Base-by-base conservation (phyloP, 1,140 invertebrate genomes). In the Heliconius hewitsoni region DNA sequence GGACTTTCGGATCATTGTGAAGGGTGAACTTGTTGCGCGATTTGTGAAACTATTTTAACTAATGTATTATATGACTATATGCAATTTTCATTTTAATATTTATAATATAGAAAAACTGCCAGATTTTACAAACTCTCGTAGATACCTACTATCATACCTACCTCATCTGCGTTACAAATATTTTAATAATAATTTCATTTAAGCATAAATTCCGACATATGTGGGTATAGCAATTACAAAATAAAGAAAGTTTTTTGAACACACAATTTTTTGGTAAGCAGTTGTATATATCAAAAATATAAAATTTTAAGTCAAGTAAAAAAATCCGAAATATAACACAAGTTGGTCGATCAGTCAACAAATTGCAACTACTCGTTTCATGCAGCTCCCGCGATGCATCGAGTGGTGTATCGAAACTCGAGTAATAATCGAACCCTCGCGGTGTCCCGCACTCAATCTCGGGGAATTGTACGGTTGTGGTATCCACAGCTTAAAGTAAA, bases 361-460 rank as follows among this genome's bases (percentile, higher is more conserved):
- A 82, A 86, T 87, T 80, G 82, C 85, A 85, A 79, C 81, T 77
- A 81, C 72, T 86, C 78, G 76, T 88, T 83, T 89, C 88, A 87
- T 91, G 87, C 84, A 85, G 86, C 84, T 84, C 84, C 88, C 87
- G 86, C 88, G 85, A 87, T 89, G 88, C 88, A 90, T 90, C 89
- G 90, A 93, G 89, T 89, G 90, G 85, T 85, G 89, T 89, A 92
- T 92, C 91, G 87, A 91, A 89, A 89, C 85, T 91, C 87, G 86
- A 91, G 89, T 91, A 90, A 91, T 93, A 93, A 92, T 92, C 91
- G 91, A 92, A 89, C 88, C 88, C 91, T 90, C 85, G 85, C 86
- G 88, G 87, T 91, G 89, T 91, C 88, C 90, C 91, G 84, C 89
- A 91, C 87, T 91, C 91, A 93, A 91, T 92, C 90, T 87, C 87